These are phyloP conservation scores for Oxyura jamaicensis DNA, from an alignment of 2,113 vertebrate species.

Conservation along the genomic window DNA sequence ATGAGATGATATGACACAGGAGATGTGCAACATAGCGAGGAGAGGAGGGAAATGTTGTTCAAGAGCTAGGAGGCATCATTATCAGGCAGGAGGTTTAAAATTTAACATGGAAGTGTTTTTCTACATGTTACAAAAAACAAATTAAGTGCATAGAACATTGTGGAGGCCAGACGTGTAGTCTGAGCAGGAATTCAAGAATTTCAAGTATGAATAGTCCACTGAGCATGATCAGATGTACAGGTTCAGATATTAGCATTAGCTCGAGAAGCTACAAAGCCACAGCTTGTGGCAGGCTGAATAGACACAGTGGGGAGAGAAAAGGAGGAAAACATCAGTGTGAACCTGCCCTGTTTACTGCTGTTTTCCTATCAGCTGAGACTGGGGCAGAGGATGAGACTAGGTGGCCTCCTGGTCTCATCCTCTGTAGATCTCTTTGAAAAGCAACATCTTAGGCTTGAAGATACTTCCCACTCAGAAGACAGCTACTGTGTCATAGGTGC, in stretches of 20 bases:
- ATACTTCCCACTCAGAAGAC: no score
- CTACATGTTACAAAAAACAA: not conserved
- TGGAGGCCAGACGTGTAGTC: not conserved
- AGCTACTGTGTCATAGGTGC: not conserved
- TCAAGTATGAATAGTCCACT: not conserved
- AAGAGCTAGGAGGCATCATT: not conserved
- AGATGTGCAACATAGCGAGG: not conserved
- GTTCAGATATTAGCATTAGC: not conserved
- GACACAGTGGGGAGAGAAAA: not conserved
- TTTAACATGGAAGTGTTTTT: not conserved
- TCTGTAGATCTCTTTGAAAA: not conserved
- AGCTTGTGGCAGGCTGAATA: not conserved
- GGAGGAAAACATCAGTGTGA: no score
- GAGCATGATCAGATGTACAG: fast-evolving
- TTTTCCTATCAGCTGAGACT: not conserved
- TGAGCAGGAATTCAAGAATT: not conserved
- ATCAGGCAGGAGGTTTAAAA: not conserved
- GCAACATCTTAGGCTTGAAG: not conserved
- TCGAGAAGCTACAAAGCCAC: fast-evolving
- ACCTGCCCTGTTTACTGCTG: not conserved
- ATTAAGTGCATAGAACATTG: not conserved
- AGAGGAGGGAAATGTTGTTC: not conserved
- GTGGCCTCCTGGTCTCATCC: not conserved
- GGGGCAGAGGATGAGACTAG: not conserved
- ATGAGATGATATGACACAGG: not conserved